Evolutionary conservation across 2,888 invertebrate species (phyloP).

Genomic region (Agriopis leucophaearia): DNA sequence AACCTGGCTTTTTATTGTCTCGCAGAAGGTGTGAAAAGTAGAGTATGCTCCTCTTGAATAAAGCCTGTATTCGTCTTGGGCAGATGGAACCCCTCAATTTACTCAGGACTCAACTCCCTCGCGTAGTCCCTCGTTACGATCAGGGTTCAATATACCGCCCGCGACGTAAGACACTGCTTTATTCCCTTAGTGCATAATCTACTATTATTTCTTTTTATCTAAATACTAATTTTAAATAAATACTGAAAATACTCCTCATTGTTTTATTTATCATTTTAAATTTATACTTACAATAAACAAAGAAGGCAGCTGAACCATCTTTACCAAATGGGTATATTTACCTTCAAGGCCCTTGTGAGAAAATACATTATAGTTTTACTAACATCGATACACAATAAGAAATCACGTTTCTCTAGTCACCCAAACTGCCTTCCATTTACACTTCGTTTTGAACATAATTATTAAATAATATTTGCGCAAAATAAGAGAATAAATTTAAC

Average conservation of each 20-base stretch:
- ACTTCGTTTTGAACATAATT: conserved; percentile 39
- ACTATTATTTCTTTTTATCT: too few species aligned
- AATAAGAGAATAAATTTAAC: conserved; percentile 52
- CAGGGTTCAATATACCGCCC: too few species aligned
- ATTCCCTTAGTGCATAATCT: too few species aligned
- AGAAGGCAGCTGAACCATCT: conserved; percentile 58
- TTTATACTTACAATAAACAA: conserved; percentile 64
- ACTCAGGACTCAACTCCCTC: too few species aligned
- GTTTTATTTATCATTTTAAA: conserved; percentile 61
- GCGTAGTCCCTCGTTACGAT: too few species aligned
- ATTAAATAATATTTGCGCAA: conserved; percentile 40
- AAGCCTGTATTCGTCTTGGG: too few species aligned
- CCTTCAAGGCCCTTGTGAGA: conserved; percentile 31
- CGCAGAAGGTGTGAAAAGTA: too few species aligned
- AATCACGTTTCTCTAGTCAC: conserved; percentile 16
- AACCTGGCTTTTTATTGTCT: too few species aligned
- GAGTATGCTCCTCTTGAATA: too few species aligned
- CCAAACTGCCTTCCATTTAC: conserved; percentile 41
- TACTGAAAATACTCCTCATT: conserved; percentile 28
- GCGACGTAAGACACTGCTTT: too few species aligned
- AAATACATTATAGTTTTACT: conserved; percentile 19
- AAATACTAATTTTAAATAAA: conserved; percentile 14
- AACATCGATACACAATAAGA: conserved; percentile 15
- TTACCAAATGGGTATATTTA: conserved; percentile 36
- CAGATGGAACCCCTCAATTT: too few species aligned